phyloP scores from a whole-genome alignment of 2,113 vertebrate species.

The Pterocles burchelli region DNA sequence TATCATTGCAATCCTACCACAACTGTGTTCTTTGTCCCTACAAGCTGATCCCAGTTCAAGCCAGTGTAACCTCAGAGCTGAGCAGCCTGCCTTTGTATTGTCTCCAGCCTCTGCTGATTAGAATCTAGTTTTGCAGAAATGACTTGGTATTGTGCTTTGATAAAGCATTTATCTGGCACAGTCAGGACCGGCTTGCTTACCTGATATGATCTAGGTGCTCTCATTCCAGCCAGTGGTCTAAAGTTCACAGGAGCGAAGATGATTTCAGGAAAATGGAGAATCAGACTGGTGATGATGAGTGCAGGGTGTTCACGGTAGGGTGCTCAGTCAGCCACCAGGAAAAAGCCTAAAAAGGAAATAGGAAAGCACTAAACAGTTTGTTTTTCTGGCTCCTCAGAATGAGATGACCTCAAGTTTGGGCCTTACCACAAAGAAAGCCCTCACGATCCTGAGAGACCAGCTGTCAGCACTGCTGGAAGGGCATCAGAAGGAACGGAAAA shows the following conservation, averaged over 20 bases:
- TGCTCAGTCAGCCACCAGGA: not conserved
- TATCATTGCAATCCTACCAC: not conserved
- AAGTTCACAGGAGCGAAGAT: slow-evolving; percentile 38
- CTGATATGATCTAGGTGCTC: slow-evolving; percentile 25
- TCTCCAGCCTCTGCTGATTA: slow-evolving; percentile 12
- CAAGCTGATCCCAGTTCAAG: not conserved
- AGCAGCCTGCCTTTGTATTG: not conserved
- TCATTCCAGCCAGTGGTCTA: slow-evolving; percentile 1
- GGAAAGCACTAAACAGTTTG: not conserved
- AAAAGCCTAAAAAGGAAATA: not conserved
- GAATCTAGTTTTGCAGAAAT: slow-evolving; percentile 16
- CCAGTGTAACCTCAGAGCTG: not conserved
- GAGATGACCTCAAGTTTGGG: slow-evolving; percentile 84
- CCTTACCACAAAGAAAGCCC: slow-evolving; percentile 89
- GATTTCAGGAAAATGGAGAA: not conserved
- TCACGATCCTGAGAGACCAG: slow-evolving; percentile 87
- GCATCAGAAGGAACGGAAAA: slow-evolving; percentile 82
- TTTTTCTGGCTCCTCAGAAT: slow-evolving; percentile 75
- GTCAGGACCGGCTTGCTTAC: slow-evolving; percentile 1
- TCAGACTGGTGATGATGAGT: not conserved
- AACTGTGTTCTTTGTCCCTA: not conserved
- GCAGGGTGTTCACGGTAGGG: not conserved
- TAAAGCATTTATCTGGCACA: not conserved
- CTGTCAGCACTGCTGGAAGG: slow-evolving; percentile 86
- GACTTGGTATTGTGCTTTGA: slow-evolving; percentile 17